Evolutionary conservation across 2,888 invertebrate genomes (phyloP), one percentile per base, ranked within the genome.

Genomic region (Lithophane socia): DNA sequence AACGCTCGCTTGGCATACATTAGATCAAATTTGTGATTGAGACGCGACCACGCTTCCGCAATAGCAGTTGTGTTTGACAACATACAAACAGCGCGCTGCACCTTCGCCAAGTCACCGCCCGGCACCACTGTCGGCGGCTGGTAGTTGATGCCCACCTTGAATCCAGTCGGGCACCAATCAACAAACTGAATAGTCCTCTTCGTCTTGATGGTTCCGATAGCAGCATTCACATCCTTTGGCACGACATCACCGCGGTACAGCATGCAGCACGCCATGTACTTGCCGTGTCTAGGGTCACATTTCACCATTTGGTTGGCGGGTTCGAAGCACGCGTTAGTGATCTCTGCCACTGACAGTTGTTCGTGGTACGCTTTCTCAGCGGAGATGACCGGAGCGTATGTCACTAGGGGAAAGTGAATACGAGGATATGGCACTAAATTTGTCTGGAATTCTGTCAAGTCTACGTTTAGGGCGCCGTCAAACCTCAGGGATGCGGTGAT

Each of bases 1-100:
- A 99, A 99, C 42, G 99, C 99, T 88, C 99, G 97, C 97, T 99
- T 99, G 90, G 99, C 99, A 93, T 99, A 99, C 99, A 99, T 99
- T 89, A 99, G 97, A 94, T 99, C 99, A 93, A 99, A 99, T 95
- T 99, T 99, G 94, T 99, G 99, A 95, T 99, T 99, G 80, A 99
- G 97, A 89, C 99, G 98, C 73, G 99, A 99, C 99, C 99, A 99
- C 63, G 99, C 99, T 93, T 99, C 99, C n/a, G 99, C 99, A 91
- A 99, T 99, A 80, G 99, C 99, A 0, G 99, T 99, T 67, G 99
- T 99, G 98, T 99, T 99, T 73, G 99, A 99, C 92, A 99, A 96
- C 99, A 99, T 99, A 97, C 99, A 99, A 4, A 99, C 99, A 24
- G 99, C 99, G 63, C 99, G 97, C 92, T 99, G 99, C 0, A 99